Conservation (phyloP, 1,140 invertebrate species). For the Linepithema humile region DNA sequence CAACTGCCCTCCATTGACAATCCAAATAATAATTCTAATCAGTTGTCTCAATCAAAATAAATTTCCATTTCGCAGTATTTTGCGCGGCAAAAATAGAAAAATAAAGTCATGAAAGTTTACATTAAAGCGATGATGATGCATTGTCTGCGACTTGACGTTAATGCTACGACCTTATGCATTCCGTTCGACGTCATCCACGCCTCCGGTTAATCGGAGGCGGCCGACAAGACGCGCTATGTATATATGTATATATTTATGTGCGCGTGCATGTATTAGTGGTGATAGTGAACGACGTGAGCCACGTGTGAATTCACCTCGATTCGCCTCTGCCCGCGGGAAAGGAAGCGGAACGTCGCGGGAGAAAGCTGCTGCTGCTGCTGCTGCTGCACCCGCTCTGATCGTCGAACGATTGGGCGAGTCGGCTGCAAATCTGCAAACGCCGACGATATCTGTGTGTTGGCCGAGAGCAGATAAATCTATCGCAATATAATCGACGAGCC, state of each 20-base stretch:
- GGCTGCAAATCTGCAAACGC: not conserved
- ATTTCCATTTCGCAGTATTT: not conserved
- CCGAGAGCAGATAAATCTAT: conserved; percentile 16
- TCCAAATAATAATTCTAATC: no score
- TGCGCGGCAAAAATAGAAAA: not conserved
- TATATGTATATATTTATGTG: not conserved
- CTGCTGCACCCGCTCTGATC: conserved; percentile 2
- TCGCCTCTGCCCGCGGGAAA: conserved; percentile 41
- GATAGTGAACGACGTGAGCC: conserved; percentile 30
- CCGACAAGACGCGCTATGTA: not conserved
- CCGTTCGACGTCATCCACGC: conserved; percentile 52
- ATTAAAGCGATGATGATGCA: conserved; percentile 48
- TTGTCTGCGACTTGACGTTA: conserved; percentile 38
- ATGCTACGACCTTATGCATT: conserved; percentile 55
- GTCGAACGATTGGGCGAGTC: not conserved
- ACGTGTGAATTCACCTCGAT: conserved; percentile 56
- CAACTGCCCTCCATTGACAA: not conserved
- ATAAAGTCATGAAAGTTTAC: not conserved
- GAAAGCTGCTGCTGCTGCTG: conserved; percentile 36
- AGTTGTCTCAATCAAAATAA: not conserved
- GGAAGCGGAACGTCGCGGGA: conserved; percentile 45
- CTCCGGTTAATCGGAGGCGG: conserved; percentile 42
- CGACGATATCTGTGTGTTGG: not conserved
- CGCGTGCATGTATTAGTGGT: not conserved
- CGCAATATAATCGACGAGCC: not conserved